Evolutionary conservation across 2,888 invertebrate species (phyloP), one percentile per base, ranked within the genome.

Genomic region (Apantesis nais): DNA sequence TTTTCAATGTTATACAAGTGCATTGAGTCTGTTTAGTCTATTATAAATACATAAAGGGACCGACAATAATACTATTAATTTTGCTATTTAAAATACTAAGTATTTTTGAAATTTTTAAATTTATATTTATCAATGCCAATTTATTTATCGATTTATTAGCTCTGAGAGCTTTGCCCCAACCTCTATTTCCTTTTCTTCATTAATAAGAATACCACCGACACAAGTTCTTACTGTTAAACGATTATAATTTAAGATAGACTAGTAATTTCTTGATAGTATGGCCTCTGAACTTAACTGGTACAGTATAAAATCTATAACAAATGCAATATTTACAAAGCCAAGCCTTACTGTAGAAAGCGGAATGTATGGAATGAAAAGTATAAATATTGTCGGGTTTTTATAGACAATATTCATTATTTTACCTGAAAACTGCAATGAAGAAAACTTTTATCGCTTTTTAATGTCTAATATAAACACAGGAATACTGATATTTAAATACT

Each of bases 261-360:
- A 90, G 79, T 86, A 87, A 87, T 89, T 86, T 86, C 83, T 85
- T 81, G 79, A 73, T 65, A 85, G 86, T 92, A 93, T 93, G 93
- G 93, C 93, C 89, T 90, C 91, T 85, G 82, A 83, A 80, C 72
- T 78, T 76, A 78, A 73, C 77, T 78, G 82, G 74, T 78, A 72
- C 62, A 74, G n/a, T 44, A 67, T 31, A 52, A 37, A 71, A 44
- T 31, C 63, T 66, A 62, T 9, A 48, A 52, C 19, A 52, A 69
- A 44, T 48, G 79, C 74, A 63, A 66, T 84, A 83, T 83, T 75
- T 84, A 86, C 85, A 86, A 84, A 83, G 84, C 83, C 68, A 67
- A 74, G 66, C 64, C 69, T 72, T 74, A 29, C 31, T 80, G 77
- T 76, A 71, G 52, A 80, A 83, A 84, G 79, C 82, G 85, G 83